Evolutionary conservation across 2,113 vertebrate species (phyloP), one percentile per base, ranked within the genome.

Genomic region (Labeo rohita): DNA sequence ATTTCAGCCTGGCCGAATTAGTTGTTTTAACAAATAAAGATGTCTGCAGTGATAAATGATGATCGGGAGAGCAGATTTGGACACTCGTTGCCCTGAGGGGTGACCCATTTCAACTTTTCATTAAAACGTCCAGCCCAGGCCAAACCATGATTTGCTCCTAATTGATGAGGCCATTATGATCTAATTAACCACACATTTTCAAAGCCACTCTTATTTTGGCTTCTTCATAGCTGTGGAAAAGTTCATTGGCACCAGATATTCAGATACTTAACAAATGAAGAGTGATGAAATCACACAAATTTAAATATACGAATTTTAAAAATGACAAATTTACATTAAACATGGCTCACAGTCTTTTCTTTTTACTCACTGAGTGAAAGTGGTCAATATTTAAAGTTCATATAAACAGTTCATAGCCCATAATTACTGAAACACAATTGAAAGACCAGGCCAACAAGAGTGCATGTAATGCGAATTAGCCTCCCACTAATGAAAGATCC

Each of bases 101-200:
- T 93, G 94, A 96, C 95, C 95, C 96, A 94, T 96, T 95, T 95
- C 92, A 94, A 94, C 94, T 92, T 95, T 95, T 92, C 95, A 95
- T 94, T 94, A 95, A 97, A 96, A 93, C 89, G 90, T 96, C 95
- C 94, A 95, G 92, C 93, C 93, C 94, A 94, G 94, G 95, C 95
- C 94, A 93, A 89, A 87, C 94, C 90, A 91, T 97, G 96, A 97
- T 98, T 98, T 96, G 94, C 93, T 94, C 92, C 94, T 95, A 94
- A 98, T 98, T 97, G 96, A 97, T 97, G 97, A 96, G 93, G 95
- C 93, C 95, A 97, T 97, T 98, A 97, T 93, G 90, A 92, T 92
- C 92, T 96, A 97, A 98, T 98, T 97, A 98, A 95, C 92, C 91
- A 91, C 96, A 96, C 95, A 95, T 95, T 96, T 95, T 94, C 95